Base-by-base conservation (phyloP, 2,113 vertebrate genomes). In the Nipponia nippon region DNA sequence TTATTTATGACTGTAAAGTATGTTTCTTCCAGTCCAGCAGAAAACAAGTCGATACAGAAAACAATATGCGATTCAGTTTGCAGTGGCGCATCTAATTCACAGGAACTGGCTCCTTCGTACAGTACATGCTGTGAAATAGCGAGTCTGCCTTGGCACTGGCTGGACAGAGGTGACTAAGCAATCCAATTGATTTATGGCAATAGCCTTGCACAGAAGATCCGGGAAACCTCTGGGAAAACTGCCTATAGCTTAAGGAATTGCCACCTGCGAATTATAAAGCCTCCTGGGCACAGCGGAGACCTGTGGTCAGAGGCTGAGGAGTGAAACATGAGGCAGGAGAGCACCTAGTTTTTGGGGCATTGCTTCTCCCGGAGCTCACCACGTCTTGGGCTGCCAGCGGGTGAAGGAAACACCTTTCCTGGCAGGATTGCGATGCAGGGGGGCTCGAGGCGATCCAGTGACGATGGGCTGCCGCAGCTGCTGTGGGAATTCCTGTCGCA, bases 81-180 rank as follows among this genome's bases (percentile, higher is more conserved):
- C 84, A 63, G 71, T 18, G 56, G 78, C 69, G 95, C 95, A 95
- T 84, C 91, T 76, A 55, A 91, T 95, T 96, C 89, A 85, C 89
- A 96, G 94, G 96, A 96, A 96, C 95, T 83, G 78, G 42, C 76
- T 96, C 79, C 86, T 84, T 72, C 4, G 96, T 95, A 97, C 97
- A 91, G 96, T 95, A 98, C 96, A 71, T 97, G 87, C 97, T 96
- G 95, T 98, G 97, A 96, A 97, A 84, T 52, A 85, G 92, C 93
- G 95, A 85, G 89, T 94, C 97, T 94, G 94, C 66, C 83, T 97
- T 96, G 96, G 93, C 95, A 72, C 83, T 30, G 66, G 12, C 82
- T 91, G 91, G 91, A 87, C 95, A 97, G 95, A 91, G 79, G 95
- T 97, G 97, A 97, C 96, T 96, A 97, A 97, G 95, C 94, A 95